A percentile compares a stretch with the other conserved stretches of the same genome.
Conservation (phyloP, 2,888 invertebrate genomes). For the Ischnus inquisitorius region DNA sequence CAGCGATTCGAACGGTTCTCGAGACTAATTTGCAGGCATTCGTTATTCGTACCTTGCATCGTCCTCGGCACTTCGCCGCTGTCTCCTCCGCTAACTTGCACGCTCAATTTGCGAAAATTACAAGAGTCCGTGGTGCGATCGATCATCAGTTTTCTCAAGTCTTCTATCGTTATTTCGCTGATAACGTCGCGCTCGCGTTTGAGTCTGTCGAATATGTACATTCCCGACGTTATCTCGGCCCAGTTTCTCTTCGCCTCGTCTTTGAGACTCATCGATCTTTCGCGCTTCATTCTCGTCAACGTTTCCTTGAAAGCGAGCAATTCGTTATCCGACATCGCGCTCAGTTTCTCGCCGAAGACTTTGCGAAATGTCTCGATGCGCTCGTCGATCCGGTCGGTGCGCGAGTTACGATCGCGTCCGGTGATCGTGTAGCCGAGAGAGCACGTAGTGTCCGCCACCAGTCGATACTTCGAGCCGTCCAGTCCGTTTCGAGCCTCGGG, state of each 20-base stretch:
- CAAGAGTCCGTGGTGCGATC: not conserved
- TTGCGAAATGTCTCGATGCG: conserved; percentile 91
- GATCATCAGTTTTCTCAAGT: not conserved
- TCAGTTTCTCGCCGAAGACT: conserved; percentile 88
- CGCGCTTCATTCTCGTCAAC: conserved; percentile 90
- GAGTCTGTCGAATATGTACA: conserved; percentile 19
- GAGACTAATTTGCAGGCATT: not conserved
- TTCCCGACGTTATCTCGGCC: conserved; percentile 2
- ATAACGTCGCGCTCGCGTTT: not conserved
- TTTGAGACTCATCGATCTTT: not conserved
- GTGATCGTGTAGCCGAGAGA: conserved; percentile 93
- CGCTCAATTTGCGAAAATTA: not conserved
- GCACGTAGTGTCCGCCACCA: conserved; percentile 91
- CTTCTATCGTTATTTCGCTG: not conserved
- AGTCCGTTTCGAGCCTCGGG: conserved; percentile 95
- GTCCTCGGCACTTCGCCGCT: not conserved
- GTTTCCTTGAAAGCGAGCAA: conserved; percentile 89
- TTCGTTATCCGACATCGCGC: conserved; percentile 87
- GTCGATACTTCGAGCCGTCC: conserved; percentile 93
- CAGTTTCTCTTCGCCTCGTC: conserved; percentile 15
- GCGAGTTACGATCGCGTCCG: conserved; percentile 86
- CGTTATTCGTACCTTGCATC: not conserved
- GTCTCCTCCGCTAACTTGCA: not conserved
- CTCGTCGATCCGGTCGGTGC: conserved; percentile 90
- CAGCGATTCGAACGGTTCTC: not conserved